Evolutionary conservation across 2,113 vertebrate species (phyloP).

Genomic region (Solea solea): DNA sequence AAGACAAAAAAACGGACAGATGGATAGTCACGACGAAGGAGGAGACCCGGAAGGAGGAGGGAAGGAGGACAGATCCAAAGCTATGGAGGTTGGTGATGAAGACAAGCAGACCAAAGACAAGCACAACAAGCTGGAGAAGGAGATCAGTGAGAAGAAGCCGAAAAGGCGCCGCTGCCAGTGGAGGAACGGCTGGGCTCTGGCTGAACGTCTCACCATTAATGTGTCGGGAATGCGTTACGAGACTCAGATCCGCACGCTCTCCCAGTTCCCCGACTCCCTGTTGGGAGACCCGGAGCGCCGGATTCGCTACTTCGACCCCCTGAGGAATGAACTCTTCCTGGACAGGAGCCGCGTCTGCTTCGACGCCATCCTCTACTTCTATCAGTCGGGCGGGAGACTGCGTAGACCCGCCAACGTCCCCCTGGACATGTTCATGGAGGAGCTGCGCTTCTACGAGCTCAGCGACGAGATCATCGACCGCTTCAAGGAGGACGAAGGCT

Average conservation of each 20-base stretch:
- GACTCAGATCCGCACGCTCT: constrained; percentile 85
- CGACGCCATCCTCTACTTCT: constrained; percentile 92
- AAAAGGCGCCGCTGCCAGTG: constrained; percentile 33
- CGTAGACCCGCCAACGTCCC: constrained; percentile 89
- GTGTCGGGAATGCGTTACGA: constrained; percentile 88
- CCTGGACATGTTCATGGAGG: constrained; percentile 92
- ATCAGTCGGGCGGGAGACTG: constrained; percentile 91
- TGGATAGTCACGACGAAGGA: constrained; percentile 70
- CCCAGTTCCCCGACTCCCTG: constrained; percentile 86
- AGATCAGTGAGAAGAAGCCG: constrained; percentile 49
- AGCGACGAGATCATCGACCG: constrained; percentile 85
- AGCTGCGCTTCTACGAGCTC: constrained; percentile 91
- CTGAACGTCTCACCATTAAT: constrained; percentile 83
- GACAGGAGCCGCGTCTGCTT: constrained; percentile 88
- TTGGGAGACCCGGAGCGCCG: constrained; percentile 83
- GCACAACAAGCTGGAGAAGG: constrained; percentile 72
- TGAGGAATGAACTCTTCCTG: constrained; percentile 87
- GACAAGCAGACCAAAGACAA: constrained; percentile 74
- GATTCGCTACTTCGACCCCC: constrained; percentile 84
- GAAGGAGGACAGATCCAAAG: constrained; percentile 20
- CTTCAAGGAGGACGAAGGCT: constrained; percentile 91
- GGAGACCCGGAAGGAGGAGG: constrained; percentile 27
- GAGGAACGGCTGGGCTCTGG: constrained; percentile 69
- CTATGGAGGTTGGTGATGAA: constrained; percentile 58
- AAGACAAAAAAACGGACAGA: constrained; percentile 31